Evolutionary conservation across 2,888 invertebrate species (phyloP).

Genomic region (Spilarctia lutea): DNA sequence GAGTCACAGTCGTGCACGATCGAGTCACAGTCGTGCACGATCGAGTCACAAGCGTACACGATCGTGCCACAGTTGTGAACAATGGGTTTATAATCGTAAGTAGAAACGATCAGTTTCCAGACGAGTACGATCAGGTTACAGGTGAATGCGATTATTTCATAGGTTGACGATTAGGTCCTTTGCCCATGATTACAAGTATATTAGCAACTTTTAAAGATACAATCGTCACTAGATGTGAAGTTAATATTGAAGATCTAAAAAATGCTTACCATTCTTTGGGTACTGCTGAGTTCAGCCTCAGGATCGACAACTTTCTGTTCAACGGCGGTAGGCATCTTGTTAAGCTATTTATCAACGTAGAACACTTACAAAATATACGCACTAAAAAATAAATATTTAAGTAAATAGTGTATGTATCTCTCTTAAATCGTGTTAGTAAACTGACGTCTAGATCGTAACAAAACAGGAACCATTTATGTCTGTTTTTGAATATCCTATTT

Average conservation of each 20-base stretch:
- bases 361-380: slow-evolving; percentile 8
- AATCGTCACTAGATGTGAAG: not conserved
- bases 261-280: slow-evolving; percentile 70
- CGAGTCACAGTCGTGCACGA: too few species aligned
- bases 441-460: not conserved
- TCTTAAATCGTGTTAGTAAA: slow-evolving; percentile 13
- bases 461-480: slow-evolving; percentile 2
- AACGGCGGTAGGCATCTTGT: slow-evolving; percentile 71
- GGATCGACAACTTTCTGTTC: slow-evolving; percentile 77
- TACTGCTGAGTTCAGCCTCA: slow-evolving; percentile 81
- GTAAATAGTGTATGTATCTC: slow-evolving; percentile 7
- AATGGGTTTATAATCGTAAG: too few species aligned
- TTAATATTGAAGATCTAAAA: not conserved
- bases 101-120: too few species aligned
- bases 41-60: too few species aligned
- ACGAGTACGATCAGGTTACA: not conserved
- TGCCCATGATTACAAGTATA: not conserved
- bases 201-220: not conserved
- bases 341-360: not conserved
- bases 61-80: too few species aligned
- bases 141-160: not conserved
- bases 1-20: too few species aligned
- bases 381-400: slow-evolving; percentile 6
- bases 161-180: too few species aligned
- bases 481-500: not conserved